phyloP scores from a whole-genome alignment of 1,140 invertebrate species.

The Ridgeia piscesae region DNA sequence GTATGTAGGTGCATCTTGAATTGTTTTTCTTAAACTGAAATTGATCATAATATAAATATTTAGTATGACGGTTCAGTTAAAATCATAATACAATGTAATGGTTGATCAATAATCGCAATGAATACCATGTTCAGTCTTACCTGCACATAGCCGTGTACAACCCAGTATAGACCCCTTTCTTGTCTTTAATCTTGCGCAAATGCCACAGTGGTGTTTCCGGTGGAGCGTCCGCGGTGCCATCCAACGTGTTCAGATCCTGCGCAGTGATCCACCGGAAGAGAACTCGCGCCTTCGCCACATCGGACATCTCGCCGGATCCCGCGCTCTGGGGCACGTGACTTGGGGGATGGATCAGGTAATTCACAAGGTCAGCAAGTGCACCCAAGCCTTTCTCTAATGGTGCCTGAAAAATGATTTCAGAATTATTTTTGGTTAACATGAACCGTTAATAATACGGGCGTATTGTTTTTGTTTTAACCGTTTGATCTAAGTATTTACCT shows the following conservation, averaged over 20 bases:
- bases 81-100: background rate
- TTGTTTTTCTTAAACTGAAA: no score
- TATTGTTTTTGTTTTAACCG: no score
- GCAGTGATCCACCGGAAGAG: background rate
- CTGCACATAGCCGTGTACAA: background rate
- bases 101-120: no score
- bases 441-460: no score
- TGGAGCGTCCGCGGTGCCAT: background rate
- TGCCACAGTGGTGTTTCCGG: background rate
- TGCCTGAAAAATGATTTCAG: background rate
- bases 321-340: slow-evolving; percentile 2
- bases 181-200: background rate
- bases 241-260: background rate
- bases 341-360: background rate
- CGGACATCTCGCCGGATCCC: background rate
- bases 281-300: background rate
- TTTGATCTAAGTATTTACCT: no score
- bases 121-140: background rate
- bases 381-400: background rate
- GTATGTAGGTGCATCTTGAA: no score
- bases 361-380: background rate
- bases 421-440: no score
- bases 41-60: no score
- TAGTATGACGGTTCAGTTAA: background rate
- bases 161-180: background rate